Evolutionary conservation across 2,113 vertebrate species (phyloP).

Genomic region (Heloderma charlesbogerti): DNA sequence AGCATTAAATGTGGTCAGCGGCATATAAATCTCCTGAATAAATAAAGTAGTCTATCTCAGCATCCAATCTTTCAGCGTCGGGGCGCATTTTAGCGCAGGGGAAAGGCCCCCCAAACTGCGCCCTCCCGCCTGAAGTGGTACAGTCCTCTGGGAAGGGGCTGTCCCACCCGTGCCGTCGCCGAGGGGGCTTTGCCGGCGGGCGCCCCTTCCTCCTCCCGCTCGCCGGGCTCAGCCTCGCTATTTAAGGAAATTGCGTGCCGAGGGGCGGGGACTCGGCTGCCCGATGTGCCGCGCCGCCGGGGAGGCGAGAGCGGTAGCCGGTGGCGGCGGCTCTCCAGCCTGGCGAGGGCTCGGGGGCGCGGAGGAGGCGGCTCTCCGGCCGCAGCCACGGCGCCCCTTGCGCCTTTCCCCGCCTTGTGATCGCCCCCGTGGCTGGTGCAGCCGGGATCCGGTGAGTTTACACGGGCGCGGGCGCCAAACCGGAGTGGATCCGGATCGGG

Average conservation of each 20-base stretch:
- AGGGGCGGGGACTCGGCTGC: neutral
- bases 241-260: conserved; percentile 4
- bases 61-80: no score
- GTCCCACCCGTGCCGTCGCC: no score
- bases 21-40: no score
- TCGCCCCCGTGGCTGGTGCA: no score
- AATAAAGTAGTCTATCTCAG: no score
- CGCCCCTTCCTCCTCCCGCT: no score
- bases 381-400: neutral
- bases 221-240: neutral
- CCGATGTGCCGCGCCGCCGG: neutral
- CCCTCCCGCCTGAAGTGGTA: no score
- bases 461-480: neutral
- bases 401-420: no score
- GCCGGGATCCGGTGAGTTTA: neutral
- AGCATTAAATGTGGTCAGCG: no score
- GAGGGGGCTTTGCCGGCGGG: neutral
- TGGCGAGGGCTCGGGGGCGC: neutral
- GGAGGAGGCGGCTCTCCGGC: neutral
- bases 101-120: no score
- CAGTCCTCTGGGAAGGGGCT: no score
- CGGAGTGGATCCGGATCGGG: neutral
- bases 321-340: neutral
- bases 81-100: no score
- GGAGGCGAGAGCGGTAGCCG: neutral